These are phyloP conservation scores for Anisognathus igniventris DNA, from an alignment of 2,797 vertebrate genomes.

Conservation along the genomic window DNA sequence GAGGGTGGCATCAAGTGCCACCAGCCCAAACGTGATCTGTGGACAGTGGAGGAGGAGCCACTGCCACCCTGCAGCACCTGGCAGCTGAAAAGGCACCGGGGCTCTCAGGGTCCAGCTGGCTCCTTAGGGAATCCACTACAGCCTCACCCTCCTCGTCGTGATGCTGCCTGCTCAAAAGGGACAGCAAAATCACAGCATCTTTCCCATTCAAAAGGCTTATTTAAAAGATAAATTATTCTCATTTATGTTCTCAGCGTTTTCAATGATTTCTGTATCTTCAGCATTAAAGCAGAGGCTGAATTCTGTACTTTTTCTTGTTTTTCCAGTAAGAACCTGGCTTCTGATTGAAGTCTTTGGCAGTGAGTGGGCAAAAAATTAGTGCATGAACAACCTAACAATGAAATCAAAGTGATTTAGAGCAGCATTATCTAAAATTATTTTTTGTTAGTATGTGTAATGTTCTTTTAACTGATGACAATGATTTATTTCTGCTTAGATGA, in stretches of 20 bases:
- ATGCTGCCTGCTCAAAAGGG: background rate
- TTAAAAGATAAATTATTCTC: background rate
- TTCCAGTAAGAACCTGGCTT: background rate
- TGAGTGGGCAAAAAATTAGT: slow-evolving; percentile 8
- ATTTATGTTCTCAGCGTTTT: background rate
- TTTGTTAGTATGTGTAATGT: slow-evolving; percentile 19
- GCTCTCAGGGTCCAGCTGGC: background rate
- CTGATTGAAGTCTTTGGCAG: slow-evolving; percentile 5
- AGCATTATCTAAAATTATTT: slow-evolving; percentile 20
- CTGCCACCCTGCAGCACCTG: background rate
- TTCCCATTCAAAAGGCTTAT: background rate
- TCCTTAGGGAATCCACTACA: background rate
- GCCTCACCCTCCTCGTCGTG: background rate
- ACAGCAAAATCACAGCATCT: background rate
- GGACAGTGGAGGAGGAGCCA: background rate
- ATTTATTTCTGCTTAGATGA: slow-evolving; percentile 48
- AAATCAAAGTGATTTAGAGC: slow-evolving; percentile 30
- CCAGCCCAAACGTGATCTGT: background rate
- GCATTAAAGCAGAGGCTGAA: background rate
- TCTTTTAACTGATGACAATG: slow-evolving; percentile 22
- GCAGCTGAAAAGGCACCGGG: rapidly evolving
- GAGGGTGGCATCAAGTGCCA: background rate
- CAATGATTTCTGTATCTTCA: background rate
- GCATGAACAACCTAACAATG: slow-evolving; percentile 2
- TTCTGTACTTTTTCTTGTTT: background rate